phyloP scores from a whole-genome alignment of 2,888 invertebrate genomes.

The Pegoplata infirma region DNA sequence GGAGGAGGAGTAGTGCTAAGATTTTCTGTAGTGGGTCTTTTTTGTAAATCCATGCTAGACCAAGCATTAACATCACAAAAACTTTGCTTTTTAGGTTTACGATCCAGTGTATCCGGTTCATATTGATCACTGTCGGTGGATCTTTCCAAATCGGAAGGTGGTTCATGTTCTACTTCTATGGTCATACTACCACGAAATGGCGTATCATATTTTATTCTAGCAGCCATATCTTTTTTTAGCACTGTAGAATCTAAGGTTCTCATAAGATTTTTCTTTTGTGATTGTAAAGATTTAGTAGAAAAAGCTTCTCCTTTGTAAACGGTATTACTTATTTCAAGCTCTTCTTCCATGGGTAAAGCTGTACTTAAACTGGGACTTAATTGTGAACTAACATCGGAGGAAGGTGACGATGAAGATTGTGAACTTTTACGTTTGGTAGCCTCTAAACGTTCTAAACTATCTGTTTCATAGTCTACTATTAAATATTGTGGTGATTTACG shows the following conservation, averaged over 20 bases:
- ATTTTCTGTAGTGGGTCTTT: conserved; percentile 61
- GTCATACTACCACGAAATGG: conserved; percentile 86
- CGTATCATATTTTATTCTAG: conserved; percentile 82
- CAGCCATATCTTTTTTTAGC: conserved; percentile 73
- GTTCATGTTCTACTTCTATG: conserved; percentile 90
- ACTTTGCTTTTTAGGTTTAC: conserved; percentile 84
- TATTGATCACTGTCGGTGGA: conserved; percentile 84
- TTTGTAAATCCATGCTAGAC: conserved; percentile 80
- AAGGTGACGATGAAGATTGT: conserved; percentile 80
- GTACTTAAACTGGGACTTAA: conserved; percentile 86
- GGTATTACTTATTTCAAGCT: conserved; percentile 87
- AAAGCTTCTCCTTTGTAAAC: conserved; percentile 80
- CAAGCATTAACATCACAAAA: conserved; percentile 79
- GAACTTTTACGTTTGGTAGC: conserved; percentile 78
- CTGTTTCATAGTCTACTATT: conserved; percentile 85
- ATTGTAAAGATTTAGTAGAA: conserved; percentile 74
- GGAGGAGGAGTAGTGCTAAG: conserved; percentile 34
- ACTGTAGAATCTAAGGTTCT: conserved; percentile 59
- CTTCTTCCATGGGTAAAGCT: conserved; percentile 88
- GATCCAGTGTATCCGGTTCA: conserved; percentile 91
- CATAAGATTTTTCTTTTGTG: conserved; percentile 71
- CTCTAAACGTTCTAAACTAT: conserved; percentile 84
- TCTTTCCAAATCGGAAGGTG: conserved; percentile 86
- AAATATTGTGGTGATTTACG: conserved; percentile 77
- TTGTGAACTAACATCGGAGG: conserved; percentile 82